Evolutionary conservation across 2,113 vertebrate species (phyloP), one percentile per base, ranked within the genome.

Genomic region (Zosterops pallidus): DNA sequence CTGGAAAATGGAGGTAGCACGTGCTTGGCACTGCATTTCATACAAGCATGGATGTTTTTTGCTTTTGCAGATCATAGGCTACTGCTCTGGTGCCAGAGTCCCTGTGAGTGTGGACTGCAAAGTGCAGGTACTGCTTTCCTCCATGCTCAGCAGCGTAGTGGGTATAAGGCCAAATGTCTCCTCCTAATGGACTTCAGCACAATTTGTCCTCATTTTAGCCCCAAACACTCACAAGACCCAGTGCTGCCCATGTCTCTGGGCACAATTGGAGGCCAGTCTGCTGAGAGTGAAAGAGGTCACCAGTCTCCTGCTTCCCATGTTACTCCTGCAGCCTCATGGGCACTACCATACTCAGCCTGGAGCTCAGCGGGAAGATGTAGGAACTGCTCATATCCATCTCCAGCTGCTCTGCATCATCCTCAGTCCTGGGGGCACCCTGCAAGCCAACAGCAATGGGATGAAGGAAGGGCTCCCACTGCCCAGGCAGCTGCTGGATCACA

Each of bases 61-160:
- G 44, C 33, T 94, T 88, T 96, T 63, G 67, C 96, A 99, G 99
- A 99, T 99, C 98, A 97, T 99, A 85, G 99, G 99, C 75, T 99
- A 99, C 91, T 96, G 98, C 86, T 98, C 99, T 78, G 99, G 99
- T 28, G 98, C 98, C 29, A 99, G 99, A 60, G 98, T 98, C 90
- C 98, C 99, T 1, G 97, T 99, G 83, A 98, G 98, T 3, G 99
- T 99, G 96, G 98, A 98, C 56, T 99, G 99, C 97, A 98, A 94
- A 94, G 96, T 99, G 62, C 98, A 98, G 98, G 99, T 99, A 98
- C 94, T 14, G 89, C 62, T 91, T 33, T 37, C 44, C 21, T 68
- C 74, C 1, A 0, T 14, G 35, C 56, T 42, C 0, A 0, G 44
- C 68, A 69, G 50, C 0, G 0, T 26, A 31, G 46, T 49, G 52